Conservation (phyloP, 2,797 vertebrate genomes). For the Crypturellus tataupa region DNA sequence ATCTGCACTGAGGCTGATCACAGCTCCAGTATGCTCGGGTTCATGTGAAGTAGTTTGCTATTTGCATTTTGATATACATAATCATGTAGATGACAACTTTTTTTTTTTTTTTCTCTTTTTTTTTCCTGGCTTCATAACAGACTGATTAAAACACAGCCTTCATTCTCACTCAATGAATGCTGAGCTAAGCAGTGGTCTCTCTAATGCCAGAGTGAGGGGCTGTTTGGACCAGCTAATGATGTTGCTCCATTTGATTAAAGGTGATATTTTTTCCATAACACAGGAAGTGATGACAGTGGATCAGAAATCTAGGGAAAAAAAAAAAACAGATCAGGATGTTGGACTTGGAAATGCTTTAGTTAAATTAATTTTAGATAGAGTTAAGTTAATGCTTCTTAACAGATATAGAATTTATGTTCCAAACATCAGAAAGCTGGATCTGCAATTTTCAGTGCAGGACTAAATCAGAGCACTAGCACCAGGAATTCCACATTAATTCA, state of each 20-base stretch:
- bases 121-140: background rate
- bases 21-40: background rate
- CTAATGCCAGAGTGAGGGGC: background rate
- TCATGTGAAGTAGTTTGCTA: background rate
- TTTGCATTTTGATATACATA: background rate
- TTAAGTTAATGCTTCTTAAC: background rate
- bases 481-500: background rate
- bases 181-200: rapidly evolving
- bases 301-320: background rate
- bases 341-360: background rate
- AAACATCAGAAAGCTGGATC: background rate
- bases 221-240: background rate
- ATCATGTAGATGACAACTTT: background rate
- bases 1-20: rapidly evolving
- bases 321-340: background rate
- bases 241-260: background rate
- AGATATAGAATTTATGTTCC: background rate
- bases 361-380: background rate
- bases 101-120: rapidly evolving
- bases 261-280: background rate
- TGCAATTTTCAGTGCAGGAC: background rate
- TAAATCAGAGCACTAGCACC: background rate
- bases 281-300: background rate
- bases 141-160: background rate
- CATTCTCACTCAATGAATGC: background rate